Percentiles rank a stretch among this genome's conserved stretches.
Evolutionary conservation across 2,113 vertebrate species (phyloP).

Genomic region (Sapayoa aenigma): DNA sequence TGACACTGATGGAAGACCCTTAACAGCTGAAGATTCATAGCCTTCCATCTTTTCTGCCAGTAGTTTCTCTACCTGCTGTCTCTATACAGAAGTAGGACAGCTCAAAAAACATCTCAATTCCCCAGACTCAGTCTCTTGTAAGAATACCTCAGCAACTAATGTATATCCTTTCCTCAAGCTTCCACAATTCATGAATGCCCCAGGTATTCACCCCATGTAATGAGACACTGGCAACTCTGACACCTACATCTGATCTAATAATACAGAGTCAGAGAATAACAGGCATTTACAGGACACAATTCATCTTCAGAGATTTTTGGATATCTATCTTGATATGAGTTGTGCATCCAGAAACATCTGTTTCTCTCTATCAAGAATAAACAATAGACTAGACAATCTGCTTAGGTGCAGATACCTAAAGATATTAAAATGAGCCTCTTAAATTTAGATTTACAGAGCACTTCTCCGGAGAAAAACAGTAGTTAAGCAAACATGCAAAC

Average conservation of each 20-base stretch:
- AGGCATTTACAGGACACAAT: neutral
- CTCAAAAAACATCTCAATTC: neutral
- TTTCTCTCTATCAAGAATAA: accelerated
- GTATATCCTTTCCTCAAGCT: neutral
- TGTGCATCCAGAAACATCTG: neutral
- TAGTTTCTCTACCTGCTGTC: neutral
- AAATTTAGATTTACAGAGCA: neutral
- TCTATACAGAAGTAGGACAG: neutral
- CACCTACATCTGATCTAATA: neutral
- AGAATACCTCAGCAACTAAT: neutral
- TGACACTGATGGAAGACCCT: neutral
- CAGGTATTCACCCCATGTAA: neutral
- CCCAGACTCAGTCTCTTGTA: neutral
- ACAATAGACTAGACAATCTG: neutral
- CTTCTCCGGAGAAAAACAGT: neutral
- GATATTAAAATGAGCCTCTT: neutral
- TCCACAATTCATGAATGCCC: neutral
- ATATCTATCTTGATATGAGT: neutral
- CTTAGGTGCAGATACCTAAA: neutral
- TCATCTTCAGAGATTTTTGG: neutral
- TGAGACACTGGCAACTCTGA: neutral
- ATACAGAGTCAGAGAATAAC: neutral
- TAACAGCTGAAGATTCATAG: neutral
- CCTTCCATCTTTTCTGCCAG: neutral
- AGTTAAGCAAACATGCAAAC: neutral